Evolutionary conservation across 2,888 invertebrate species (phyloP).

Genomic region (Eupithecia inturbata): DNA sequence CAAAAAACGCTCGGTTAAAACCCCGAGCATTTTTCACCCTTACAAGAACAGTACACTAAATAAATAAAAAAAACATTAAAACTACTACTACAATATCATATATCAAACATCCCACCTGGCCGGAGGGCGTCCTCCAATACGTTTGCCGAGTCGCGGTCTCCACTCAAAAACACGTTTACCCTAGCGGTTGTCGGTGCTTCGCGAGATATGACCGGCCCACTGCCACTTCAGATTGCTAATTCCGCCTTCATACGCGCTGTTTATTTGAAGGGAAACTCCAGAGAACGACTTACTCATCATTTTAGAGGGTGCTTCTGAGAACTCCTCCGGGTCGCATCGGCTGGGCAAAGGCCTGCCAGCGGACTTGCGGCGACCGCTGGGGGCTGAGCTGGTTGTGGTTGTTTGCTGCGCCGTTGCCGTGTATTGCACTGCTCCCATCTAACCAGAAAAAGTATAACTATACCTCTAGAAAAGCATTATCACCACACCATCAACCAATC

Average conservation of each 20-base stretch:
- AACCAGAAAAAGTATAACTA: conserved; percentile 12
- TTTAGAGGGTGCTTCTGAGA: conserved; percentile 71
- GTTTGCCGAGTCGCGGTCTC: too few relatives aligned
- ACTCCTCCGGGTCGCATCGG: conserved; percentile 74
- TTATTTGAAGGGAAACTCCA: neutral
- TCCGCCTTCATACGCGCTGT: neutral
- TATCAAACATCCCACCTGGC: too few relatives aligned
- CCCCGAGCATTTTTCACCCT: too few relatives aligned
- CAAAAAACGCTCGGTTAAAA: too few relatives aligned
- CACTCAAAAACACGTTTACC: too few relatives aligned
- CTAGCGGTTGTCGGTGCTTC: too few relatives aligned
- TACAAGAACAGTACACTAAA: too few relatives aligned
- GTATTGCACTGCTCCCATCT: conserved; percentile 72
- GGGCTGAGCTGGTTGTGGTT: conserved; percentile 81
- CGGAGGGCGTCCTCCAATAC: too few relatives aligned
- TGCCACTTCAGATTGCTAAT: too few relatives aligned
- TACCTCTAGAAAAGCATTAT: neutral
- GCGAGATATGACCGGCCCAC: too few relatives aligned
- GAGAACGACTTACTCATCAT: conserved; percentile 58
- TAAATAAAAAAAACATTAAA: too few relatives aligned
- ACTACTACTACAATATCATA: too few relatives aligned
- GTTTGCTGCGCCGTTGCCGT: conserved; percentile 76
- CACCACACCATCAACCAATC: neutral
- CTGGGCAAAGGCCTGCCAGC: conserved; percentile 69
- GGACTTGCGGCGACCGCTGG: conserved; percentile 76